phyloP scores from a whole-genome alignment of 2,797 vertebrate genomes.

The Pseudocheirus occidentalis region DNA sequence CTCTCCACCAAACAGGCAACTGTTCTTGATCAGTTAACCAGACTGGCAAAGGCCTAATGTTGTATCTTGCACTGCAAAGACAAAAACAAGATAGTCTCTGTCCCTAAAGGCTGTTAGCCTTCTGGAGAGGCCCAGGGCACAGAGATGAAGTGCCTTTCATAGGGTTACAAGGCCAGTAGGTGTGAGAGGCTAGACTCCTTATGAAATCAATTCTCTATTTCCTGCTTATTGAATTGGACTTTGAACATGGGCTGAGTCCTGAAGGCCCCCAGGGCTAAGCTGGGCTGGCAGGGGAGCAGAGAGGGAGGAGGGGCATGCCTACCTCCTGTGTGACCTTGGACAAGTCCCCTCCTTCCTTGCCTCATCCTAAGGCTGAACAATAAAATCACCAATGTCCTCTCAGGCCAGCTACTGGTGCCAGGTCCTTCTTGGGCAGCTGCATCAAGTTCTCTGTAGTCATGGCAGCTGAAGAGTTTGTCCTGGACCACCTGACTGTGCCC shows the following conservation, averaged over 20 bases:
- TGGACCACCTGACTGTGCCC: background rate
- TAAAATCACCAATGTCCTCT: background rate
- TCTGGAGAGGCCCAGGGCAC: too few species aligned
- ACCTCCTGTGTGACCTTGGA: background rate
- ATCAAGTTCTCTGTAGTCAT: background rate
- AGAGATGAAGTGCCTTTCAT: too few species aligned
- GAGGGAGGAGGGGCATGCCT: background rate
- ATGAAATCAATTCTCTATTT: too few species aligned
- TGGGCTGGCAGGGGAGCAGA: background rate
- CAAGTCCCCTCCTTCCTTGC: background rate
- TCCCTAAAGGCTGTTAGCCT: too few species aligned
- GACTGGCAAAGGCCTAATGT: too few species aligned
- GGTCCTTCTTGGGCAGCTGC: background rate
- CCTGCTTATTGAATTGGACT: background rate
- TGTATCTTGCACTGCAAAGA: too few species aligned
- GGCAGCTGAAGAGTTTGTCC: background rate
- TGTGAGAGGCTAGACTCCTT: too few species aligned
- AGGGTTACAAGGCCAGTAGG: too few species aligned
- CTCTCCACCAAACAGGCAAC: too few species aligned
- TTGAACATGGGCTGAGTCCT: background rate
- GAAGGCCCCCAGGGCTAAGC: background rate
- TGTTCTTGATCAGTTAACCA: too few species aligned
- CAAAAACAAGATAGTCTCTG: too few species aligned
- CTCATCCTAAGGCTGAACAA: background rate
- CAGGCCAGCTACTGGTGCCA: background rate